Percentiles rank a stretch among this genome's conserved stretches.
Evolutionary conservation across 2,888 invertebrate genomes (phyloP).

Genomic region (Clanis bilineata): DNA sequence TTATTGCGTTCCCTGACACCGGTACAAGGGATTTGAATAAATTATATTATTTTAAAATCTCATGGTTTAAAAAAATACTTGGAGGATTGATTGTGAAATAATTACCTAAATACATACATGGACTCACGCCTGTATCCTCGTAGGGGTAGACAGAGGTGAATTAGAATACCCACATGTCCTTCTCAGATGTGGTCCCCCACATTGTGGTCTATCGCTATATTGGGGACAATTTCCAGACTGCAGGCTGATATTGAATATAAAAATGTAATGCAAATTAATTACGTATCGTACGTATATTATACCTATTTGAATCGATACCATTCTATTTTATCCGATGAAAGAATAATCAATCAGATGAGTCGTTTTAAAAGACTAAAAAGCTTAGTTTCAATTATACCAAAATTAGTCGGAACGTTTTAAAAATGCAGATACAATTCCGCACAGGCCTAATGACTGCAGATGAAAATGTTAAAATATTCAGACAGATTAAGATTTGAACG

Average conservation of each 20-base stretch:
- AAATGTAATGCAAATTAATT: background rate
- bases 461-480: conserved; percentile 16
- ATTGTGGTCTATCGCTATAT: too few species aligned
- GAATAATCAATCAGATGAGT: too few species aligned
- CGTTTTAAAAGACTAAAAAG: background rate
- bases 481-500: conserved; percentile 38
- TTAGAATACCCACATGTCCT: too few species aligned
- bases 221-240: too few species aligned
- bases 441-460: conserved; percentile 10
- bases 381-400: background rate
- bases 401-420: background rate
- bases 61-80: background rate
- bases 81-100: too few species aligned
- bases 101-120: too few species aligned
- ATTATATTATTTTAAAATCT: background rate
- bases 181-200: too few species aligned
- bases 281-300: background rate
- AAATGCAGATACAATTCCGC: background rate
- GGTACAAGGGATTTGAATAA: conserved; percentile 13
- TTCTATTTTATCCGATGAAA: background rate
- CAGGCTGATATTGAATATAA: too few species aligned
- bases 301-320: too few species aligned
- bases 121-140: too few species aligned
- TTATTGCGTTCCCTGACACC: conserved; percentile 22
- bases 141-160: too few species aligned